These are phyloP conservation scores for Trissolcus japonicus DNA, from an alignment of 2,888 invertebrate species.

Conservation along the genomic window DNA sequence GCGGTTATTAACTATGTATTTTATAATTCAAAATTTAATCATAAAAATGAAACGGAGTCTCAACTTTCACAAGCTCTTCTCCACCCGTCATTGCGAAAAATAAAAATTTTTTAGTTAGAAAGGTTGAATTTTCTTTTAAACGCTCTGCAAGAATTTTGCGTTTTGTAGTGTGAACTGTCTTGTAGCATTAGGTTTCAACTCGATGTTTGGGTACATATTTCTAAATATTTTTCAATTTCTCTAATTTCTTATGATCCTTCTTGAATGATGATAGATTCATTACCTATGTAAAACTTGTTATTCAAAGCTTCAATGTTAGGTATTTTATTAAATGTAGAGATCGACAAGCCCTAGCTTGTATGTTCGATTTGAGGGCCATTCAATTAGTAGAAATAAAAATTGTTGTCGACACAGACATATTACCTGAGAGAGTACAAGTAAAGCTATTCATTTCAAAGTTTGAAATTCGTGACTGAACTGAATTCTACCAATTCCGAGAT, in stretches of 20 bases:
- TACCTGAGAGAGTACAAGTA: constrained; percentile 33
- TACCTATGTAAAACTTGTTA: constrained; percentile 64
- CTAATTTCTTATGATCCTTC: constrained; percentile 67
- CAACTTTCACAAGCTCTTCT: too few species aligned
- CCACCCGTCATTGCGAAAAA: too few species aligned
- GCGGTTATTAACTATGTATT: too few species aligned
- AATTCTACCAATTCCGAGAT: constrained; percentile 42
- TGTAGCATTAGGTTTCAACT: constrained; percentile 32
- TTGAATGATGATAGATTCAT: constrained; percentile 61
- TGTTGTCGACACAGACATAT: constrained; percentile 11
- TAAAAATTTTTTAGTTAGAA: too few species aligned
- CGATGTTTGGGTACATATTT: neutral
- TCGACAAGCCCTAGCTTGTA: constrained; percentile 66
- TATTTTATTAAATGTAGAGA: constrained; percentile 66
- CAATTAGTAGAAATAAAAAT: constrained; percentile 34
- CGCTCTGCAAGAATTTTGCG: too few species aligned
- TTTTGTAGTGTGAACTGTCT: too few species aligned
- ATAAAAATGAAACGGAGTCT: too few species aligned
- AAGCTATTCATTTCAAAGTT: constrained; percentile 46
- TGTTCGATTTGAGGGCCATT: constrained; percentile 55
- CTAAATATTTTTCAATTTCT: constrained; percentile 62
- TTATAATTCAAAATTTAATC: too few species aligned
- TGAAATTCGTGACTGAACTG: constrained; percentile 64
- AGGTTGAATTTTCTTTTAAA: too few species aligned
- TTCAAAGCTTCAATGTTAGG: constrained; percentile 68